A percentile compares a stretch with the other conserved stretches of the same genome.
Evolutionary conservation across 2,888 invertebrate species (phyloP).

Genomic region (Stenichneumon culpator): DNA sequence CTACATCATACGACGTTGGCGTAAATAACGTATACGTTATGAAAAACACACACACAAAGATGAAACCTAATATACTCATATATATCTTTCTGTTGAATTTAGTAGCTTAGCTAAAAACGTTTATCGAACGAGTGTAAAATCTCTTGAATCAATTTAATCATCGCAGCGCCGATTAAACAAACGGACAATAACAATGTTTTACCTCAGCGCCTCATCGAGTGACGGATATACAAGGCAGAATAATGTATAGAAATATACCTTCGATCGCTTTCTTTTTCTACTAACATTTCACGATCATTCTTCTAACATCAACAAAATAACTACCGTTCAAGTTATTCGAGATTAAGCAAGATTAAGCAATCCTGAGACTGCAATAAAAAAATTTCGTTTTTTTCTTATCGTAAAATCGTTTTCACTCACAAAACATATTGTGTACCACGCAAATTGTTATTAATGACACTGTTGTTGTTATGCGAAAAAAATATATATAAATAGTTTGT

Average conservation of each 20-base stretch:
- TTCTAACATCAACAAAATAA: background rate
- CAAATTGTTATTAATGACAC: conserved; percentile 45
- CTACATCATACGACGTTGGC: conserved; percentile 1
- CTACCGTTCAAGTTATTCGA: conserved; percentile 23
- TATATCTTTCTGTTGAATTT: conserved; percentile 38
- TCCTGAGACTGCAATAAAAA: conserved; percentile 27
- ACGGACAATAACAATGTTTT: conserved; percentile 20
- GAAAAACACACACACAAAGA: background rate
- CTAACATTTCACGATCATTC: conserved; percentile 37
- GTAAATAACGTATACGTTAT: conserved; percentile 35
- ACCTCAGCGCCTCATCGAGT: conserved; percentile 21
- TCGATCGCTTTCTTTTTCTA: conserved; percentile 24
- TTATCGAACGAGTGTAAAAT: conserved; percentile 2
- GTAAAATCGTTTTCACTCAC: conserved; percentile 45
- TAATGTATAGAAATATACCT: background rate
- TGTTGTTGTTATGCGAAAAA: conserved; percentile 52
- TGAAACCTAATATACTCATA: conserved; percentile 16
- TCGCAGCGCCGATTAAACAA: background rate
- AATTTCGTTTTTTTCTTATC: conserved; percentile 47
- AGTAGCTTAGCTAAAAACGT: conserved; percentile 11
- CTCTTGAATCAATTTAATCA: conserved; percentile 20
- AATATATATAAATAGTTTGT: conserved; percentile 47
- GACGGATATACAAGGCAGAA: conserved; percentile 23
- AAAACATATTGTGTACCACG: conserved; percentile 23
- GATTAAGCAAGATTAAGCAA: conserved; percentile 21